A percentile compares a stretch with the other conserved stretches of the same genome.
Conservation (phyloP, 2,888 invertebrate species). For the Chaitophorus viminalis region DNA sequence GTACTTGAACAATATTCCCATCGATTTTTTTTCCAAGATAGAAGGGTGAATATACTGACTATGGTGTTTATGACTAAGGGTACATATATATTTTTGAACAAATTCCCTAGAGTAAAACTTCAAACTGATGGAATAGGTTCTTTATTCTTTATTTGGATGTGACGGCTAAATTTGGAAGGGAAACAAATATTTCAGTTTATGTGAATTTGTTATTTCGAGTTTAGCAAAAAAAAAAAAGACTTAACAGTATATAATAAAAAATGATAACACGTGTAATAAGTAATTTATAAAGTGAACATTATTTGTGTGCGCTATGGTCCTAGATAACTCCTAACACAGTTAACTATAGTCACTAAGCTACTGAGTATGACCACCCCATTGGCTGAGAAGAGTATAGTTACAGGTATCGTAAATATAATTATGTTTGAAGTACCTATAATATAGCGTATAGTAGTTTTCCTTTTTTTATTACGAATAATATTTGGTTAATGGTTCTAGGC, state of each 20-base stretch:
- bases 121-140: not conserved
- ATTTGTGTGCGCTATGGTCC: not conserved
- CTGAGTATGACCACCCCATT: too few relatives aligned
- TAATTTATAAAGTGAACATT: not conserved
- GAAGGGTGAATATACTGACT: slow-evolving; percentile 34
- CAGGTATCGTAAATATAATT: too few relatives aligned
- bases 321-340: not conserved
- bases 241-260: not conserved
- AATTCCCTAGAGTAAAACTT: slow-evolving; percentile 38
- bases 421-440: too few relatives aligned
- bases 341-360: too few relatives aligned
- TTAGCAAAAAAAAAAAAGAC: not conserved
- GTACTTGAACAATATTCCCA: slow-evolving; percentile 35
- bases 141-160: slow-evolving; percentile 41
- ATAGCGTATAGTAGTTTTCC: too few relatives aligned
- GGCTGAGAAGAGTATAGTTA: too few relatives aligned
- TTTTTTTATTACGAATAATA: not conserved
- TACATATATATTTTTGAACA: slow-evolving; percentile 45
- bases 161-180: not conserved
- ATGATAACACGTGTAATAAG: not conserved
- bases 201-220: not conserved
- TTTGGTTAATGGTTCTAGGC: not conserved
- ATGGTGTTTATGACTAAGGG: slow-evolving; percentile 53
- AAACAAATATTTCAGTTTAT: slow-evolving; percentile 10
- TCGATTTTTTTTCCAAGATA: slow-evolving; percentile 51